Evolutionary conservation across 2,888 invertebrate genomes (phyloP), one percentile per base, ranked within the genome.

Genomic region (Amphipyra tragopoginis): DNA sequence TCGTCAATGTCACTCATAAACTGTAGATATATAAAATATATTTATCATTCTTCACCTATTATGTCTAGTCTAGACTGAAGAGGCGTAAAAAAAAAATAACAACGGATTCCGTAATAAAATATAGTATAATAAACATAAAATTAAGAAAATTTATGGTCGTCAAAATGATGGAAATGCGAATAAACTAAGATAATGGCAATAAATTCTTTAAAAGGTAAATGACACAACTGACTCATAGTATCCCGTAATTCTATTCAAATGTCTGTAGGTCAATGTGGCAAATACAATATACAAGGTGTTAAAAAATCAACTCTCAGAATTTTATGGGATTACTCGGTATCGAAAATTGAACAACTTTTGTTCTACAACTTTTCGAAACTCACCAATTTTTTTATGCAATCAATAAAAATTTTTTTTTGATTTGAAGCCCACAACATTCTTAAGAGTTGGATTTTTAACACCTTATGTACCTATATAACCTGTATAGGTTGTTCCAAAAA

Each of bases 151-250:
- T 47, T 72, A 48, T 52, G 21, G 44, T 47, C 26, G 44, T 48
- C 29, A 14, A 13, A 14, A 15, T 29, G 7, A 38, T 39, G 39
- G 36, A 56, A 61, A 65, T 54, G 57, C 49, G 51, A 29, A 45
- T 62, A 60, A 33, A 59, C 39, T 40, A 34, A 44, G 55, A 60
- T 44, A 42, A 69, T 55, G 13, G 5, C 49, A 26, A 51, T 61
- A 51, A 62, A 72, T 69, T 57, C 65, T 72, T 56, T 52, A 57
- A 61, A 74, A 79, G 75, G 68, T 68, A 79, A 73, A 74, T 77
- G 69, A 79, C 68, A 58, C 70, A 65, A 55, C 43, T 82, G 81
- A 82, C 14, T 83, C 81, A 83, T 34, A 13, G 43, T 58, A 7
- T 79, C 58, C 78, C 75, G 78, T 72, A 72, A 74, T 65, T 45